These are phyloP conservation scores for Calypte anna DNA, from an alignment of 2,113 vertebrate genomes.

Conservation along the genomic window DNA sequence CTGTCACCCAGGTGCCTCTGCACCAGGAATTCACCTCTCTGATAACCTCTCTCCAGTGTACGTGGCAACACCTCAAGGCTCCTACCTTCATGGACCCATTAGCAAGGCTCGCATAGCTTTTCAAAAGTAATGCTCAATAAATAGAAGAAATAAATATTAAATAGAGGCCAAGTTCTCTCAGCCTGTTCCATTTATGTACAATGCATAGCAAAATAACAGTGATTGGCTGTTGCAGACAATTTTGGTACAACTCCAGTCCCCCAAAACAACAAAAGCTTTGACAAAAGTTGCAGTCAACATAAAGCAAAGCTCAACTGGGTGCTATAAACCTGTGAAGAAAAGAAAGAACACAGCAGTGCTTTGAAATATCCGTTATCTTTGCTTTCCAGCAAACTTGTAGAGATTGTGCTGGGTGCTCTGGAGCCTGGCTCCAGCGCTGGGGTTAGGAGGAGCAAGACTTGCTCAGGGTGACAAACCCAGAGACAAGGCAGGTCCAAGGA, in stretches of 20 bases:
- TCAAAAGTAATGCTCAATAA: constrained; percentile 76
- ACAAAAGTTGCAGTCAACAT: background rate
- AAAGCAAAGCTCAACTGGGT: background rate
- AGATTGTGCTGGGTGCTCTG: background rate
- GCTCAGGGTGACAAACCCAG: background rate
- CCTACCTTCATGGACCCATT: background rate
- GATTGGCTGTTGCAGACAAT: constrained; percentile 43
- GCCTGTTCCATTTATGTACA: constrained; percentile 76
- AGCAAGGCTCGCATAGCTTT: background rate
- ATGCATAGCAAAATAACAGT: constrained; percentile 79
- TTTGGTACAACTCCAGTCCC: constrained; percentile 28
- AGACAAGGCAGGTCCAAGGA: background rate
- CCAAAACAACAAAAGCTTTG: background rate
- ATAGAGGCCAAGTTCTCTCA: constrained; percentile 62
- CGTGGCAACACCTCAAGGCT: background rate
- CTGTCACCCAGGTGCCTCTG: constrained; percentile 12
- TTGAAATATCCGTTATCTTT: background rate
- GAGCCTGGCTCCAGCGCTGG: background rate
- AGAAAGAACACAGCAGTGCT: background rate
- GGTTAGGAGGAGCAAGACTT: background rate
- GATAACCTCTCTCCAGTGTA: background rate
- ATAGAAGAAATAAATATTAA: constrained; percentile 85
- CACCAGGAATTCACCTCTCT: background rate
- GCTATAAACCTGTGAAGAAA: background rate
- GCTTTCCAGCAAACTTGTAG: background rate